Conservation (phyloP, 2,113 vertebrate genomes). For the Jacana jacana region DNA sequence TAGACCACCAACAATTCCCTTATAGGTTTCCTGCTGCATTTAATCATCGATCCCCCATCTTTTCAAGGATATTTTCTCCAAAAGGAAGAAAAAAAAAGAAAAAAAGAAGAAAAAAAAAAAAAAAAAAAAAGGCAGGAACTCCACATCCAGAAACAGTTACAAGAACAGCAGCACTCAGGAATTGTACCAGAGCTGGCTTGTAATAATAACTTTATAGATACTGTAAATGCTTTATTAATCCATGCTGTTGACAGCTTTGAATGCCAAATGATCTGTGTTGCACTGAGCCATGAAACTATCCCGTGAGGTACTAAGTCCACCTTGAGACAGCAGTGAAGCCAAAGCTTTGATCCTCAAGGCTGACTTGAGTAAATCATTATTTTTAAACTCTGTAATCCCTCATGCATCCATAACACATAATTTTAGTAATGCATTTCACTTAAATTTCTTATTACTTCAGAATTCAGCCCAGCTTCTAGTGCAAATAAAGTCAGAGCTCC, state of each 20-base stretch:
- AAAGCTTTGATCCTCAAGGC: slow-evolving; percentile 54
- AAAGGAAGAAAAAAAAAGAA: background rate
- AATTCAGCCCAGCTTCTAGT: background rate
- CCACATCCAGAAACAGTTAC: background rate
- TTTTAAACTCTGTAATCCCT: slow-evolving; percentile 51
- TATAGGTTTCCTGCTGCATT: background rate
- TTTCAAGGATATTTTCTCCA: background rate
- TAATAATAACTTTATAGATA: slow-evolving; percentile 22
- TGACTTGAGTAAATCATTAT: slow-evolving; percentile 46
- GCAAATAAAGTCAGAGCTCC: slow-evolving; percentile 9
- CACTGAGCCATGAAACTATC: slow-evolving; percentile 27
- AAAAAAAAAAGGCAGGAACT: background rate
- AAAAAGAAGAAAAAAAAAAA: too few species aligned
- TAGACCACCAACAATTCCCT: slow-evolving; percentile 4
- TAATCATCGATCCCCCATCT: background rate
- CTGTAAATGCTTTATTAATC: slow-evolving; percentile 31
- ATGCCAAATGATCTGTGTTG: slow-evolving; percentile 13
- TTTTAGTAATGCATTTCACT: slow-evolving; percentile 30
- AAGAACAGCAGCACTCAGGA: background rate
- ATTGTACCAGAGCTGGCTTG: background rate
- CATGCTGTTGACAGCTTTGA: slow-evolving; percentile 10
- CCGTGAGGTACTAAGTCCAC: slow-evolving; percentile 22
- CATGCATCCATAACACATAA: slow-evolving; percentile 6
- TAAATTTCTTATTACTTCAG: slow-evolving; percentile 7
- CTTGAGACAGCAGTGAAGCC: slow-evolving; percentile 39